Conservation (phyloP, 2,113 vertebrate species). For the Elaphurus davidianus region DNA sequence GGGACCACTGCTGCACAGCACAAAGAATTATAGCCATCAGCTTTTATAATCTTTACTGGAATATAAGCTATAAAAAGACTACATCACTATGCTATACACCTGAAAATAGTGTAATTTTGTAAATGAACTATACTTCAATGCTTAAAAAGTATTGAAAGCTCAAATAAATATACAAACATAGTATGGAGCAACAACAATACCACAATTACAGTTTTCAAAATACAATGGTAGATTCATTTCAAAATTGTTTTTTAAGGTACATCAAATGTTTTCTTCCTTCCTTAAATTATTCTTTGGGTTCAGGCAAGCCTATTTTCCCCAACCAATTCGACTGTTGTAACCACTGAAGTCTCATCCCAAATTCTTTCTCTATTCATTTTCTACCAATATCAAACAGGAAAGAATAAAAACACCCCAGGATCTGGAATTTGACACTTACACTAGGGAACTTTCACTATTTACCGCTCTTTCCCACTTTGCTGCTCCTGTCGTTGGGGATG, state of each 20-base stretch:
- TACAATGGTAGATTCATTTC: neutral
- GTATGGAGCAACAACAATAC: neutral
- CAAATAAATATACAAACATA: neutral
- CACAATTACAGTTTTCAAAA: constrained; percentile 8
- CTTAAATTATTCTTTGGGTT: neutral
- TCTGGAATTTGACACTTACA: neutral
- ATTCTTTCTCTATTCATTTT: neutral
- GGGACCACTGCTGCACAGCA: neutral
- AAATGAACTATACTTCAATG: neutral
- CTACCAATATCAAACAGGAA: neutral
- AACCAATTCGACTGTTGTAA: neutral
- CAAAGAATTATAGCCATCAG: neutral
- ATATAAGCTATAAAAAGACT: neutral
- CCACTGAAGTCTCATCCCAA: neutral
- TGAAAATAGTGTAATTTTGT: neutral
- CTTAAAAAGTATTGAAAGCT: neutral
- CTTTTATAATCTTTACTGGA: neutral
- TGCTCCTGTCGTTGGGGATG: neutral
- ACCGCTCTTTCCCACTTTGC: neutral
- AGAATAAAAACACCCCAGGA: neutral
- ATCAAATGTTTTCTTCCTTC: constrained; percentile 16
- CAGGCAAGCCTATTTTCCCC: neutral
- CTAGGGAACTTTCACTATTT: neutral
- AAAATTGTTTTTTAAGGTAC: constrained; percentile 2
- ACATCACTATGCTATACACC: neutral